Conservation (phyloP, 2,888 invertebrate genomes). For the Catocala fraxini region DNA sequence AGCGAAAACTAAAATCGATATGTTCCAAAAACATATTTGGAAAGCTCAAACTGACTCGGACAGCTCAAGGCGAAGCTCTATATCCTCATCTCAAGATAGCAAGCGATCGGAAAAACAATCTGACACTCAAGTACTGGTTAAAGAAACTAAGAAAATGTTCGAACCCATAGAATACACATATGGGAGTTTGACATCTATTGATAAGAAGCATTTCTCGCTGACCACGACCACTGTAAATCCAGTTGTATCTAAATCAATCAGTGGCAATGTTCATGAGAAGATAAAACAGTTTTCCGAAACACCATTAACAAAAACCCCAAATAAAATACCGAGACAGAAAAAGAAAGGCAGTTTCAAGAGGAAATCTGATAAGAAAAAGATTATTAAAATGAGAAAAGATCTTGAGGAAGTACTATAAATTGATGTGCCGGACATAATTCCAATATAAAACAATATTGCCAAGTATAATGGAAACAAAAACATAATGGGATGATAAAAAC, state of each 20-base stretch:
- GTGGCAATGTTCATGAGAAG: conserved; percentile 81
- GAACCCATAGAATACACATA: conserved; percentile 67
- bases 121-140: conserved; percentile 60
- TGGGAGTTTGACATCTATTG: conserved; percentile 61
- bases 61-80: conserved; percentile 73
- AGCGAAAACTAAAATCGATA: conserved; percentile 81
- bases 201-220: conserved; percentile 61
- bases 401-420: conserved; percentile 76
- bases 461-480: background rate
- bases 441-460: conserved; percentile 1
- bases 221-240: conserved; percentile 59
- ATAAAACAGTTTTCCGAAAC: conserved; percentile 77
- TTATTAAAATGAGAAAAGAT: conserved; percentile 77
- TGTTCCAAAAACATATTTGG: conserved; percentile 83
- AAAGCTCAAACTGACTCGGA: conserved; percentile 79
- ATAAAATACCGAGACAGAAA: conserved; percentile 68
- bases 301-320: conserved; percentile 58
- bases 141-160: conserved; percentile 74
- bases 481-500: conserved; percentile 11
- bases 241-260: conserved; percentile 62
- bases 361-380: conserved; percentile 70
- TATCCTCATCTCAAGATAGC: conserved; percentile 70
- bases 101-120: conserved; percentile 54
- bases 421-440: background rate
- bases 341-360: conserved; percentile 73